Conservation (phyloP, 2,113 vertebrate species). For the Campylorhamphus procurvoides region DNA sequence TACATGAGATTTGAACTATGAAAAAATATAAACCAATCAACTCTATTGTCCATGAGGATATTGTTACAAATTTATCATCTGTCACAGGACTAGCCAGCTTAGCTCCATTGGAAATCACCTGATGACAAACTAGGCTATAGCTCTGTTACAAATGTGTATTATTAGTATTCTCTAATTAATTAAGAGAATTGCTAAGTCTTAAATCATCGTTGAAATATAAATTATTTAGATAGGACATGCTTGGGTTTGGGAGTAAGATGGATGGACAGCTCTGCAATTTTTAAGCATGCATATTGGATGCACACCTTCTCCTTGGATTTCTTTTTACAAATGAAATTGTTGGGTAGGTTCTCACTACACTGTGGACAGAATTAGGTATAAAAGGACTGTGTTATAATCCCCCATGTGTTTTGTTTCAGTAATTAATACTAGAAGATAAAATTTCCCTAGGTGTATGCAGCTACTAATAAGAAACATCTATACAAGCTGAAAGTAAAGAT, state of each 20-base stretch:
- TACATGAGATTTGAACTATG: neutral
- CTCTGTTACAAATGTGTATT: neutral
- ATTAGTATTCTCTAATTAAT: neutral
- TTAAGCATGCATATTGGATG: neutral
- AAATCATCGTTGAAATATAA: neutral
- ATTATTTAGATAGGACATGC: neutral
- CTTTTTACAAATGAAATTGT: neutral
- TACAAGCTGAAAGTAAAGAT: neutral
- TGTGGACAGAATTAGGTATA: rapidly evolving
- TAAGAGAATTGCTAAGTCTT: neutral
- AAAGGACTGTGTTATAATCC: neutral
- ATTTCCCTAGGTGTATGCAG: neutral
- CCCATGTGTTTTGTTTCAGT: neutral
- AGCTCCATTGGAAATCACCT: neutral
- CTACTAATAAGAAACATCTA: neutral
- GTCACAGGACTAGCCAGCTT: neutral
- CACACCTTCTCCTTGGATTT: neutral
- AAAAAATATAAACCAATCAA: neutral
- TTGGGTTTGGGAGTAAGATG: neutral
- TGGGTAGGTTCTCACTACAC: neutral
- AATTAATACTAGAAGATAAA: neutral
- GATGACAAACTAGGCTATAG: neutral
- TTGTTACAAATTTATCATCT: neutral
- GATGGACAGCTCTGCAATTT: neutral
- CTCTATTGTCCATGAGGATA: neutral